Conservation (phyloP, 2,797 vertebrate genomes). For the Catharus ustulatus region DNA sequence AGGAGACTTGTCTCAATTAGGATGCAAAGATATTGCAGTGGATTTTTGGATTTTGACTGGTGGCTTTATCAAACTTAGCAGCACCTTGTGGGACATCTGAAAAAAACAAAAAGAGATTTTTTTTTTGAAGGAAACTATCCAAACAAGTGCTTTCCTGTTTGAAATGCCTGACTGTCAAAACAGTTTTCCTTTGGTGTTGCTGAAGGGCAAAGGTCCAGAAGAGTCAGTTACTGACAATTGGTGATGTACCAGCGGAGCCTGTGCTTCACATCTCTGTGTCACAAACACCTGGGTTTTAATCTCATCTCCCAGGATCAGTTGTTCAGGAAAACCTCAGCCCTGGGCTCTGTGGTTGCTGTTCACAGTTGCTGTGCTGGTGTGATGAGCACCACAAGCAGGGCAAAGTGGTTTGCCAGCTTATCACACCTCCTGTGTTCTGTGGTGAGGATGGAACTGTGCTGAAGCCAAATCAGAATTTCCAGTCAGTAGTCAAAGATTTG, state of each 20-base stretch:
- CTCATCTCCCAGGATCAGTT: neutral
- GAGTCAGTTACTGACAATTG: neutral
- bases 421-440: neutral
- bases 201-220: slow-evolving; percentile 10
- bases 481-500: neutral
- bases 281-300: neutral
- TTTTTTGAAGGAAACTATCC: slow-evolving; percentile 14
- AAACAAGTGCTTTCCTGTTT: slow-evolving; percentile 53
- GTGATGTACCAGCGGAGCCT: neutral
- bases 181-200: slow-evolving; percentile 19
- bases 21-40: neutral
- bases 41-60: neutral
- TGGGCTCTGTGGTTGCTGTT: neutral
- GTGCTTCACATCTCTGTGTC: neutral
- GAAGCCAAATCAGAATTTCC: neutral
- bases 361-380: neutral
- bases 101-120: neutral
- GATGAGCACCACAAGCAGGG: neutral
- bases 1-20: neutral
- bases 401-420: neutral
- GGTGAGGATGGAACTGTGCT: neutral
- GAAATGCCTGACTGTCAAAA: slow-evolving; percentile 22
- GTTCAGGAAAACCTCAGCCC: neutral
- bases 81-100: neutral
- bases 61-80: neutral